Evolutionary conservation across 2,113 vertebrate genomes (phyloP).

Genomic region (Butastur rufipennis): DNA sequence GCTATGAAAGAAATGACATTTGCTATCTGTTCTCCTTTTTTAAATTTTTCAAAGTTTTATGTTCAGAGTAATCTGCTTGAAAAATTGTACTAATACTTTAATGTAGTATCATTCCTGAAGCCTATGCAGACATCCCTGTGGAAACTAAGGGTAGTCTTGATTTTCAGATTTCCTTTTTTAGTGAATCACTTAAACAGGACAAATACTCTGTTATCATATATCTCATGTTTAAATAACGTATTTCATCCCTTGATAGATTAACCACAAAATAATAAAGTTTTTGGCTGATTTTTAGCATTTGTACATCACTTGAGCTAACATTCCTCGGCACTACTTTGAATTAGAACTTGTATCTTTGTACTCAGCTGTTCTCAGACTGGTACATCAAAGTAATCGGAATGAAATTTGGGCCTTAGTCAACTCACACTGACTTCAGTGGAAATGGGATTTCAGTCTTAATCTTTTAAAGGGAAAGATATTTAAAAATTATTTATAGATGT

Average conservation of each 20-base stretch:
- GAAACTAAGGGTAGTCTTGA: neutral
- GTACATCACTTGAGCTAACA: neutral
- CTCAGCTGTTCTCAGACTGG: neutral
- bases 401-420: neutral
- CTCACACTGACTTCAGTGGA: neutral
- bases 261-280: neutral
- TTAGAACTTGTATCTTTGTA: neutral
- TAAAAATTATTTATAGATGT: neutral
- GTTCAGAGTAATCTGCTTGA: constrained; percentile 58
- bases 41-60: constrained; percentile 73
- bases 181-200: neutral
- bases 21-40: constrained; percentile 55
- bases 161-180: neutral
- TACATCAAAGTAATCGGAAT: neutral
- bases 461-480: neutral
- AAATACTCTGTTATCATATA: neutral
- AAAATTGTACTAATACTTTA: constrained; percentile 60
- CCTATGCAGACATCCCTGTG: neutral
- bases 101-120: constrained; percentile 10
- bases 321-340: neutral
- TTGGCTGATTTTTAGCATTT: neutral
- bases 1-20: constrained; percentile 75
- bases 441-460: neutral
- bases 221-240: neutral
- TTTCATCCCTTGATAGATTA: neutral